Conservation (phyloP, 2,888 invertebrate species). For the Drosophila quinaria region DNA sequence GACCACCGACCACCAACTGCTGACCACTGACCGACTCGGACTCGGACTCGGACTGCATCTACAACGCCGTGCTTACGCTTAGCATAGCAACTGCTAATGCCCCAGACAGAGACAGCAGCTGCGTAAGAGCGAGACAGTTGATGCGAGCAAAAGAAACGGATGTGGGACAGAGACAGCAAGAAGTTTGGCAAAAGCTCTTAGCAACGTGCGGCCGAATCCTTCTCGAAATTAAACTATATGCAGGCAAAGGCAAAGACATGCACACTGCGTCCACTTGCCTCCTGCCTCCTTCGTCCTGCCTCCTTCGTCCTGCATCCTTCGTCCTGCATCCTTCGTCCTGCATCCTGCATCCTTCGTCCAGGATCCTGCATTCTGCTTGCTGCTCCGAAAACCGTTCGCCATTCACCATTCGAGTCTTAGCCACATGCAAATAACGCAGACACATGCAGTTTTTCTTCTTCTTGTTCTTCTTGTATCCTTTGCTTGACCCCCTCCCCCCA, state of each 20-base stretch:
- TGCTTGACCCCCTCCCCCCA: conserved; percentile 23
- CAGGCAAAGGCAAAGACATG: conserved; percentile 72
- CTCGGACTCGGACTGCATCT: conserved; percentile 45
- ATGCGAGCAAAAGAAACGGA: background rate
- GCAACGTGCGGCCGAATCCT: conserved; percentile 78
- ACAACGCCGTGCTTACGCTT: conserved; percentile 57
- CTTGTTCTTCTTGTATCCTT: conserved; percentile 76
- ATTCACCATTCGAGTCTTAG: conserved; percentile 58
- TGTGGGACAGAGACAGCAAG: conserved; percentile 45
- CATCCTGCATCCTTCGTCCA: conserved; percentile 36
- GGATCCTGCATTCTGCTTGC: conserved; percentile 20
- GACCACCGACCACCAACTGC: conserved; percentile 82
- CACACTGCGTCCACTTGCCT: conserved; percentile 45
- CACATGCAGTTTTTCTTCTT: conserved; percentile 80
- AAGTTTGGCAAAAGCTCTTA: conserved; percentile 71
- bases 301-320: conserved; percentile 25
- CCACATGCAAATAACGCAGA: conserved; percentile 80
- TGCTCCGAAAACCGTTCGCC: conserved; percentile 47
- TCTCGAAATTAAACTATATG: conserved; percentile 81
- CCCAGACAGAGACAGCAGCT: conserved; percentile 46
- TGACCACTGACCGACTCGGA: conserved; percentile 73
- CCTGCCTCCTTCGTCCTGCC: conserved; percentile 30
- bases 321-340: conserved; percentile 15
- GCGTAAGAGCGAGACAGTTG: background rate
- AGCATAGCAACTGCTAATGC: conserved; percentile 43